Base-by-base conservation (phyloP, 2,888 invertebrate species). In the Temnothorax unifasciatus region DNA sequence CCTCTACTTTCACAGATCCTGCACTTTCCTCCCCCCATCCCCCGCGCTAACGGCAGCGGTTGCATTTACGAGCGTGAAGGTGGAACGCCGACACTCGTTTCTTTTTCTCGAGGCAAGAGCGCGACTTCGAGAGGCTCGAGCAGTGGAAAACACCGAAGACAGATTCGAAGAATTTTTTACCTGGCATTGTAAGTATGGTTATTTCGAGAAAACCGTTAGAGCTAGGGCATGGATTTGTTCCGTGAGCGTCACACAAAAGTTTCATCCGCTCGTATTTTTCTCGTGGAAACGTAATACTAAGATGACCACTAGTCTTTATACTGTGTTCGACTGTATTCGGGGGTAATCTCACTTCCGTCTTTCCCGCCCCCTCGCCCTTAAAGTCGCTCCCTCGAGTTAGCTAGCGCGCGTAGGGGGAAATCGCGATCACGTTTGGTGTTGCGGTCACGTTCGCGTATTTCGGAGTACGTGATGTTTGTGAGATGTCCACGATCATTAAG, bases 371-470 rank as follows among this genome's bases (percentile, higher is more conserved):
- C 54, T n/a, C 25, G 38, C 25, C 41, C 77, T 69, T 68, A 38
- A 44, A 69, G 82, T 85, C 38, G 83, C 84, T 54, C 54, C 61
- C 69, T 81, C 84, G 85, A 89, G 82, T 68, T 73, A 59, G 66
- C 71, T 34, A 61, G 50, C 47, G 64, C 47, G 64, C 52, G 63
- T 47, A 83, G 84, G 85, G 74, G 44, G 77, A 57, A 61, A 57
- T 85, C 74, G 88, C 88, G 86, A 88, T 89, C 88, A 89, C 79
- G 74, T 88, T 93, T 92, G 89, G 91, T 89, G 92, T 92, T 92
- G 92, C 90, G 92, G 93, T 94, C 94, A 94, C 94, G 94, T 94
- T 87, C 92, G 90, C 91, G 92, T 93, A 92, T 94, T 94, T 93
- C 92, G 89, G 88, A 88, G 90, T 92, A 94, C 94, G 94, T 94